A percentile compares a stretch with the other conserved stretches of the same genome.
Conservation (phyloP, 1,140 invertebrate genomes). For the Drosophila funebris region DNA sequence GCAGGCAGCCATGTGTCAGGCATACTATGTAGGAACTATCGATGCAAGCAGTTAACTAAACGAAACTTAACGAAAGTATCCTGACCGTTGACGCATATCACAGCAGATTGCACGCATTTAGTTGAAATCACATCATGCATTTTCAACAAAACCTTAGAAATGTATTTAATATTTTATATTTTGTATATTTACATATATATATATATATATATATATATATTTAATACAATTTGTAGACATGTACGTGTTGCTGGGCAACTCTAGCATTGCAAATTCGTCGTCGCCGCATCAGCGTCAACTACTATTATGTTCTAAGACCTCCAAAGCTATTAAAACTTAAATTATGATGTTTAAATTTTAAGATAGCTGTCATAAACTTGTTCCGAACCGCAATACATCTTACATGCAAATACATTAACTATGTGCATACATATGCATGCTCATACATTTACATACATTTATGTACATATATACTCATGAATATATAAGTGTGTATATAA, state of each 20-base stretch:
- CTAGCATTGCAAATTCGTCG: neutral
- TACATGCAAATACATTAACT: neutral
- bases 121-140: neutral
- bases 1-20: neutral
- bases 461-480: neutral
- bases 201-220: too few relatives aligned
- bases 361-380: conserved; percentile 3
- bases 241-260: neutral
- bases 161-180: neutral
- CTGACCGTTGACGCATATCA: too few relatives aligned
- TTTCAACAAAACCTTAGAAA: neutral
- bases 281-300: too few relatives aligned
- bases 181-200: neutral
- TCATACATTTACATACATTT: too few relatives aligned
- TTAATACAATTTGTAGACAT: neutral
- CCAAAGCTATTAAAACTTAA: conserved; percentile 13
- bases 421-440: too few relatives aligned
- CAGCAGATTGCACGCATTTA: too few relatives aligned
- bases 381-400: neutral
- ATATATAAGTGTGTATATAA: neutral
- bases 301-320: neutral
- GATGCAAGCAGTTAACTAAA: neutral
- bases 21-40: neutral
- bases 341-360: conserved; percentile 16
- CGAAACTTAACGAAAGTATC: neutral